Percentiles rank a stretch among this genome's conserved stretches.
phyloP scores from a whole-genome alignment of 2,888 invertebrate species.

The Aporophyla nigra region DNA sequence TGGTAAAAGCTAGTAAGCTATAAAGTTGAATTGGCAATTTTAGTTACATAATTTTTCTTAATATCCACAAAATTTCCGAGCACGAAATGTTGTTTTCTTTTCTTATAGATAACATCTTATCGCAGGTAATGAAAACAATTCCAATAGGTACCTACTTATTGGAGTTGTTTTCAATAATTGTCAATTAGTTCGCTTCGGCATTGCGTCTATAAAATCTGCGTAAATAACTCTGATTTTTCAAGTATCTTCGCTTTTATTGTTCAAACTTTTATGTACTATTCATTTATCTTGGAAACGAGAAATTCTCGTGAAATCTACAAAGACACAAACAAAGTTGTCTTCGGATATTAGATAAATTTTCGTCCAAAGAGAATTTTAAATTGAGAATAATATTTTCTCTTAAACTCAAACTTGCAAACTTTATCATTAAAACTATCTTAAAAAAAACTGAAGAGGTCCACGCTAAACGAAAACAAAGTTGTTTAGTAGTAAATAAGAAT shows the following conservation, averaged over 20 bases:
- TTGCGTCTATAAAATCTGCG: slow-evolving; percentile 10
- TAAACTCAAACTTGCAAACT: not conserved
- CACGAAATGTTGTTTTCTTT: not conserved
- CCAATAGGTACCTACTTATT: no score
- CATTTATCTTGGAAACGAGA: not conserved
- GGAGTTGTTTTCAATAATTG: not conserved
- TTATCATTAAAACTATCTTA: not conserved
- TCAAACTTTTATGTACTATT: not conserved
- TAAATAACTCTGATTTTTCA: slow-evolving; percentile 23
- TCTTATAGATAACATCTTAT: not conserved
- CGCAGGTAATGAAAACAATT: no score
- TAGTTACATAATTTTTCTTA: no score
- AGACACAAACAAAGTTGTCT: not conserved
- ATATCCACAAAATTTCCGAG: not conserved
- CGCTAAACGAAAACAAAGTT: slow-evolving; percentile 73
- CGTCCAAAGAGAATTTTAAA: not conserved
- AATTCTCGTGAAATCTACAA: not conserved
- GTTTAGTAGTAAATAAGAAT: slow-evolving; percentile 82
- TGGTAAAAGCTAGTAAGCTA: not conserved
- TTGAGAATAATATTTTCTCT: not conserved
- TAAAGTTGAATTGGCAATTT: not conserved
- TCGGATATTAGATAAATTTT: not conserved
- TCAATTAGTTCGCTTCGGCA: slow-evolving; percentile 11
- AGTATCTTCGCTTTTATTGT: slow-evolving; percentile 24
- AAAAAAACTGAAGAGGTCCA: slow-evolving; percentile 65